Evolutionary conservation across 2,113 vertebrate genomes (phyloP).

Genomic region (Carassius auratus): DNA sequence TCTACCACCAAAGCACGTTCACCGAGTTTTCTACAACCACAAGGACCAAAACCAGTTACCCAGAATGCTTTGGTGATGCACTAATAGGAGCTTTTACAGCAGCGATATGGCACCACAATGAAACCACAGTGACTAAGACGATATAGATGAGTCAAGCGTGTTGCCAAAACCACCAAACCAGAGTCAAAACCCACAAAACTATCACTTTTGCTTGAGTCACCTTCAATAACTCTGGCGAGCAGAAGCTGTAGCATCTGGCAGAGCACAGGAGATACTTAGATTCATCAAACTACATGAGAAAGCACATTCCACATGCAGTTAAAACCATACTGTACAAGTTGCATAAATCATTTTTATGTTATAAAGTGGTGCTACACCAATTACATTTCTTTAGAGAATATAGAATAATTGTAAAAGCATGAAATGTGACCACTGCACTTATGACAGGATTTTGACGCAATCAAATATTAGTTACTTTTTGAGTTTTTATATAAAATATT

Average conservation of each 20-base stretch:
- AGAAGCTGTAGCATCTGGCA: neutral
- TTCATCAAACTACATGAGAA: conserved; percentile 11
- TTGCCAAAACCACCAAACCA: conserved; percentile 36
- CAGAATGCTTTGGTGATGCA: neutral
- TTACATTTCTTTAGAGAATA: neutral
- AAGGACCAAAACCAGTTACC: neutral
- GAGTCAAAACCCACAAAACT: neutral
- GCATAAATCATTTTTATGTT: neutral
- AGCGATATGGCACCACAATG: conserved; percentile 17
- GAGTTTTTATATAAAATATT: neutral
- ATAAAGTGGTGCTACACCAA: neutral
- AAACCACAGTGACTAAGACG: conserved; percentile 21
- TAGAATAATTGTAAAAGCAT: neutral
- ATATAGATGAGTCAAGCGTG: neutral
- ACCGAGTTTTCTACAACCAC: neutral
- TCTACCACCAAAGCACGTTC: neutral
- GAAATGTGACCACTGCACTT: neutral
- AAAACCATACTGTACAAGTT: neutral
- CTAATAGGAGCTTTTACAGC: conserved; percentile 16
- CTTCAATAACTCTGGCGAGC: neutral
- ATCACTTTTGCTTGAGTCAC: conserved; percentile 21
- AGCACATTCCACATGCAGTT: neutral
- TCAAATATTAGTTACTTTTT: neutral
- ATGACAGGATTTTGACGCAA: neutral
- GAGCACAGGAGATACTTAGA: neutral